Evolutionary conservation across 2,888 invertebrate genomes (phyloP).

Genomic region (Sceliomorpha sp.): DNA sequence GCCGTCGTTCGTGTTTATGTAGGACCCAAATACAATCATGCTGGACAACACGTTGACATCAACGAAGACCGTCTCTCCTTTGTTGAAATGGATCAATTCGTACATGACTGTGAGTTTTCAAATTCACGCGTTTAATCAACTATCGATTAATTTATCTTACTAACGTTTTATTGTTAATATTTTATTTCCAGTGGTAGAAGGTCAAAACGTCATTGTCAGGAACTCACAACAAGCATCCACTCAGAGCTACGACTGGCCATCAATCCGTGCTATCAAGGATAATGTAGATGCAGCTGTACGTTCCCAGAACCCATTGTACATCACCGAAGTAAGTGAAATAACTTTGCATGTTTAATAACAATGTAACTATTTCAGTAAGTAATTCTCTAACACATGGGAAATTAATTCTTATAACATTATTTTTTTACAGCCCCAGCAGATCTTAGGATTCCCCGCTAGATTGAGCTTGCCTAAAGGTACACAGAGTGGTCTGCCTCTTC

Average conservation of each 20-base stretch:
- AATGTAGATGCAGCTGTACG: slow-evolving; percentile 82
- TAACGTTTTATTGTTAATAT: slow-evolving; percentile 7
- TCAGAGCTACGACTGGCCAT: slow-evolving; percentile 80
- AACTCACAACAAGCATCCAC: slow-evolving; percentile 84
- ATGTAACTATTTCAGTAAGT: no score
- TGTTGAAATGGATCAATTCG: slow-evolving; percentile 84
- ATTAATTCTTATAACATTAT: slow-evolving; percentile 76
- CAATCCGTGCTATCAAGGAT: slow-evolving; percentile 84
- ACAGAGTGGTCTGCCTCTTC: slow-evolving; percentile 84
- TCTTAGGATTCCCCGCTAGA: slow-evolving; percentile 84
- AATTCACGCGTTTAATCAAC: background rate
- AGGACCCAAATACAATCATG: slow-evolving; percentile 86
- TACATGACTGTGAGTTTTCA: slow-evolving; percentile 81
- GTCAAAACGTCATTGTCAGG: slow-evolving; percentile 86
- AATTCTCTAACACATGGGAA: no score
- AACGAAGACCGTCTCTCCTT: slow-evolving; percentile 84
- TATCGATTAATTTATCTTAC: background rate
- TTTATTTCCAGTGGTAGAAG: slow-evolving; percentile 81
- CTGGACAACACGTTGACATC: slow-evolving; percentile 83
- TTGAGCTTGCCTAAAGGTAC: slow-evolving; percentile 85
- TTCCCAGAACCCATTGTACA: slow-evolving; percentile 76
- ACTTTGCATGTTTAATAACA: slow-evolving; percentile 56
- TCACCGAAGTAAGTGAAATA: slow-evolving; percentile 68
- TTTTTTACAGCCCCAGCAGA: slow-evolving; percentile 79
- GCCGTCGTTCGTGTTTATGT: slow-evolving; percentile 85